These are phyloP conservation scores for Antennarius striatus DNA, from an alignment of 2,113 vertebrate species.

Conservation along the genomic window DNA sequence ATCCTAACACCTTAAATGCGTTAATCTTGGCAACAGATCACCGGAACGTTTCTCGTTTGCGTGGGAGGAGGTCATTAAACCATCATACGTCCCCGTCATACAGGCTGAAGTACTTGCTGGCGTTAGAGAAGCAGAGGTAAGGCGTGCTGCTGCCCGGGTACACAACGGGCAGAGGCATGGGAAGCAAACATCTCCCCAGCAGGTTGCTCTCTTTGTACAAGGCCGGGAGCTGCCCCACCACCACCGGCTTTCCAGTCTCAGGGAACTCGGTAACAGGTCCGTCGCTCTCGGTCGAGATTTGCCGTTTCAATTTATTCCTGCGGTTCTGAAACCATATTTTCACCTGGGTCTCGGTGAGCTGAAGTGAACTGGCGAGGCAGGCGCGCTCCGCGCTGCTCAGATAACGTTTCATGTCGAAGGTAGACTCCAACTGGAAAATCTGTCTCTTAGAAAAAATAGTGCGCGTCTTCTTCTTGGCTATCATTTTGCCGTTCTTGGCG, in stretches of 20 bases:
- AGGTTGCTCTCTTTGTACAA: conserved; percentile 84
- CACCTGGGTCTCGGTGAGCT: conserved; percentile 85
- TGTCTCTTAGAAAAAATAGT: conserved; percentile 90
- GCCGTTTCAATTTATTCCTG: conserved; percentile 87
- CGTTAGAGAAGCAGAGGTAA: conserved; percentile 85
- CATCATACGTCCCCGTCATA: conserved; percentile 85
- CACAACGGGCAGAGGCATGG: conserved; percentile 84
- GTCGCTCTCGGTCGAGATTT: conserved; percentile 84
- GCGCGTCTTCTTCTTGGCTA: conserved; percentile 86
- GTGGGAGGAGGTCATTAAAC: conserved; percentile 4
- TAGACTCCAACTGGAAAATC: conserved; percentile 89
- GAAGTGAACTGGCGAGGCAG: conserved; percentile 82
- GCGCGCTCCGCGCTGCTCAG: conserved; percentile 87
- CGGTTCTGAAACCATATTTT: conserved; percentile 89
- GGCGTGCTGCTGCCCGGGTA: conserved; percentile 83
- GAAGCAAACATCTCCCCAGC: conserved; percentile 83
- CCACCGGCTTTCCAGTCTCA: conserved; percentile 71
- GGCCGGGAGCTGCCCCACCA: conserved; percentile 77
- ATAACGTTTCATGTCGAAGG: conserved; percentile 88
- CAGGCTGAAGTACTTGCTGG: conserved; percentile 85
- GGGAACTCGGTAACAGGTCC: conserved; percentile 70
- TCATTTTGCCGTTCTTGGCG: conserved; percentile 76
- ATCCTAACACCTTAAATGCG: conserved; percentile 55
- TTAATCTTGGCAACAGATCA: conserved; percentile 59
- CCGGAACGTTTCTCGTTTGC: conserved; percentile 43